Base-by-base conservation (phyloP, 2,888 invertebrate species). In the Lepidocyrtoides sp. region DNA sequence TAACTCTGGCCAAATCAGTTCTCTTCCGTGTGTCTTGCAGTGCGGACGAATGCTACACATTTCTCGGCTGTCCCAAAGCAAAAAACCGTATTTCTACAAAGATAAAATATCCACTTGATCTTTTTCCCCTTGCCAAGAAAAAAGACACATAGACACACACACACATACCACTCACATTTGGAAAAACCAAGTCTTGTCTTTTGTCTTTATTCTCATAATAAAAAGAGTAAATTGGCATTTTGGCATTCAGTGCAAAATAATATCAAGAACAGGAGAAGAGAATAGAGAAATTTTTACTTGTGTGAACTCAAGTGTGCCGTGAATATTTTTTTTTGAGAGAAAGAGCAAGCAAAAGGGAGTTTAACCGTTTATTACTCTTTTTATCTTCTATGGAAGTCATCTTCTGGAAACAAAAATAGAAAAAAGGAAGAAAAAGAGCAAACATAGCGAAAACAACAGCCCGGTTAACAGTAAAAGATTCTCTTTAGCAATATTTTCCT, bases 11-110 rank as follows among this genome's bases (percentile, higher is more conserved):
- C 23, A 79, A 57, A 75, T 29, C 85, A 90, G 90, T 90, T 90
- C 44, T 79, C 90, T 84, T 90, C 90, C 90, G 90, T 84, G 79
- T 85, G 85, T 90, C 90, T 69, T 44, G 44, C 57, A 14, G 90
- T 81, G 54, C 77, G 79, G 66, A 90, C 85, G 20, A 69, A 66
- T 8, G n/a, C 20, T 41, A 83, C 83, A 10, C 54, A n/a, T n/a
- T n/a, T n/a, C n/a, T n/a, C n/a, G n/a, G 51, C 51, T 51, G 2
- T 1, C 51, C 14, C 51, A 51, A 2, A n/a, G 0, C 1, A 1
- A n/a, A 23, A 60, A 20, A 8, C 17, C 12, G 23, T 60, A n/a
- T 12, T 10, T 20, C 10, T 60, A 26, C 57, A n/a, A n/a, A 26
- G 23, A 23, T 41, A n/a, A 51, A 26, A 23, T 26, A 12, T 54